Evolutionary conservation across 2,113 vertebrate genomes (phyloP).

Genomic region (Empidonax traillii): DNA sequence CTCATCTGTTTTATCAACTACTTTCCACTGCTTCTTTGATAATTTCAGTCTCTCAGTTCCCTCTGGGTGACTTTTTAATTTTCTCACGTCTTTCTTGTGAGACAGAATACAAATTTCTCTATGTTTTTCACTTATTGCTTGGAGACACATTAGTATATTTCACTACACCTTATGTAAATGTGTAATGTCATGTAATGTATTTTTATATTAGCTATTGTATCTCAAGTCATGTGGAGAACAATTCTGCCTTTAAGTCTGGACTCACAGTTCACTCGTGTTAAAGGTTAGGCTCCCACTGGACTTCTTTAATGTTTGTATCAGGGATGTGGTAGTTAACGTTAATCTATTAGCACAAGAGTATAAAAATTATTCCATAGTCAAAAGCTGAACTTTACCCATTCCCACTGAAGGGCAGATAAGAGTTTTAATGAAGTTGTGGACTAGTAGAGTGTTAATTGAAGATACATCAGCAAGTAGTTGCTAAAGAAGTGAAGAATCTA

Average conservation of each 20-base stretch:
- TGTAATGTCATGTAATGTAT: not conserved
- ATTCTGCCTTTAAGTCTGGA: not conserved
- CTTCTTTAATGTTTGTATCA: not conserved
- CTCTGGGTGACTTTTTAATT: not conserved
- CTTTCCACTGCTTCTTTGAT: not conserved
- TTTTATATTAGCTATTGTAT: not conserved
- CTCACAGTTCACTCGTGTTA: not conserved
- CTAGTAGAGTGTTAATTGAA: not conserved
- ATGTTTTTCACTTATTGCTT: conserved; percentile 9
- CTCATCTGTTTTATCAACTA: not conserved
- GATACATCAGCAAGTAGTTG: not conserved
- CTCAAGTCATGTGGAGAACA: not conserved
- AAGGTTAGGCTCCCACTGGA: not conserved
- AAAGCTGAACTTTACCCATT: not conserved
- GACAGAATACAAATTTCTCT: not conserved
- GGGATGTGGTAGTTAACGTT: not conserved
- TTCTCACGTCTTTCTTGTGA: not conserved
- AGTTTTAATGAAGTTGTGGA: not conserved
- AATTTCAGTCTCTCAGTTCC: not conserved
- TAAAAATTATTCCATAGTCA: not conserved
- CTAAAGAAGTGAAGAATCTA: not conserved
- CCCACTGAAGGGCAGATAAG: not conserved
- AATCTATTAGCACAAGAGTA: not conserved
- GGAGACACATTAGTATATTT: not conserved
- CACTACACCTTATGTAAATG: not conserved